These are phyloP conservation scores for Alectoris magna DNA, from an alignment of 2,797 vertebrate genomes.

Conservation along the genomic window DNA sequence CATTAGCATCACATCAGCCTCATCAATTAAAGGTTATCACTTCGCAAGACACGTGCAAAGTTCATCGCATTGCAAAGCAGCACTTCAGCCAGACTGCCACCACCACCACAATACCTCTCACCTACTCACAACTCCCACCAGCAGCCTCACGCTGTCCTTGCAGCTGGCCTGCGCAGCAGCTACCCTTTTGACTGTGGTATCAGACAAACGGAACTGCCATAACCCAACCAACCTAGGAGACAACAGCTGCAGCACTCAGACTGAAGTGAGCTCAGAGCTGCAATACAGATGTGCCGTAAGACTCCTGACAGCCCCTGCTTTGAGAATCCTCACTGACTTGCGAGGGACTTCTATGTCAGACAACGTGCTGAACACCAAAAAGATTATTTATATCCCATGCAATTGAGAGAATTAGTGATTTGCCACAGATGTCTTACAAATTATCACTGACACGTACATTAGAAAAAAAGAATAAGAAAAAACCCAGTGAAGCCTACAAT, in stretches of 20 bases:
- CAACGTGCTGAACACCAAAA: background rate
- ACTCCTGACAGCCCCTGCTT: background rate
- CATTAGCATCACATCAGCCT: background rate
- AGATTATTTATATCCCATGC: too few species aligned
- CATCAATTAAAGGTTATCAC: background rate
- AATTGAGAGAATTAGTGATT: background rate
- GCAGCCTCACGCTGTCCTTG: background rate
- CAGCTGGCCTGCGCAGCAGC: conserved; percentile 23
- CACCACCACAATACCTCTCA: background rate
- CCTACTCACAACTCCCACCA: background rate
- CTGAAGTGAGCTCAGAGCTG: background rate
- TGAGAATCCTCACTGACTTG: background rate
- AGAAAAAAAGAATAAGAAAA: background rate
- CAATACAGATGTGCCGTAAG: background rate
- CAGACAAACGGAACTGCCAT: background rate
- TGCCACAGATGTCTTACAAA: background rate
- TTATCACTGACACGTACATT: accelerated
- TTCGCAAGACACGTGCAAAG: background rate
- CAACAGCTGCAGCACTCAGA: background rate
- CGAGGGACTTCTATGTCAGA: background rate
- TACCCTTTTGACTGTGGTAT: conserved; percentile 11
- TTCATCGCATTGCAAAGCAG: background rate
- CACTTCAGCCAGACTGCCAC: background rate
- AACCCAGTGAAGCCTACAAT: background rate
- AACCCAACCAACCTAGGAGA: background rate